A percentile compares a stretch with the other conserved stretches of the same genome.
phyloP scores from a whole-genome alignment of 2,797 vertebrate genomes.

The Cheirogaleus major region DNA sequence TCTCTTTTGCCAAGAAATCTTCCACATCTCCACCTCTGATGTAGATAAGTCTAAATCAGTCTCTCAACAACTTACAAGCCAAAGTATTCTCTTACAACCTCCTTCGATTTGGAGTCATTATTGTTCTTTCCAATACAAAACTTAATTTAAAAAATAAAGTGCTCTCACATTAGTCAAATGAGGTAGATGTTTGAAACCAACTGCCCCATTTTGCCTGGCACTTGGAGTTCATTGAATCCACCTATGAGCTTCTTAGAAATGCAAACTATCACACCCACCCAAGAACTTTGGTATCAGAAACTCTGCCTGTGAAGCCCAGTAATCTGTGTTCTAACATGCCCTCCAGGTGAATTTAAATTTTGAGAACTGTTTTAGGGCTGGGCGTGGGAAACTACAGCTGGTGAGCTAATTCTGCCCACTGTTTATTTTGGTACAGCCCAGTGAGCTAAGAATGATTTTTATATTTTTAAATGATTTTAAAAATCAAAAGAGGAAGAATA shows the following conservation, averaged over 20 bases:
- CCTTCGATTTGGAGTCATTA: conserved; percentile 42
- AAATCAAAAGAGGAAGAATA: background rate
- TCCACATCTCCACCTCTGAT: conserved; percentile 47
- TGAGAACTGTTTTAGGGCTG: background rate
- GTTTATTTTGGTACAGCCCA: background rate
- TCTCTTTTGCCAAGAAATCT: conserved; percentile 63
- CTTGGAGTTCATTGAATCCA: background rate
- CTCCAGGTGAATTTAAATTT: background rate
- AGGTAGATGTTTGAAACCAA: background rate
- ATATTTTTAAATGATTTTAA: conserved; percentile 15
- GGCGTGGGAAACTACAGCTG: background rate
- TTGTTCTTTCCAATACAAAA: background rate
- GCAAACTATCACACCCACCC: background rate
- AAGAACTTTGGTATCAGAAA: background rate
- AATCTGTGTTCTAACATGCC: background rate
- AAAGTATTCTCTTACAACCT: conserved; percentile 40
- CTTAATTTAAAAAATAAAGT: background rate
- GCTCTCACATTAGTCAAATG: background rate
- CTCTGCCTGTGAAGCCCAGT: background rate
- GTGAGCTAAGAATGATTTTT: background rate
- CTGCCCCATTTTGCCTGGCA: background rate
- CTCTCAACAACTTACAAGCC: conserved; percentile 44
- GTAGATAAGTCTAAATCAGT: background rate
- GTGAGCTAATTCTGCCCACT: background rate
- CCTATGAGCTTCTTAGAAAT: background rate